phyloP scores from a whole-genome alignment of 1,140 invertebrate species.

The Dreissena rostriformis region DNA sequence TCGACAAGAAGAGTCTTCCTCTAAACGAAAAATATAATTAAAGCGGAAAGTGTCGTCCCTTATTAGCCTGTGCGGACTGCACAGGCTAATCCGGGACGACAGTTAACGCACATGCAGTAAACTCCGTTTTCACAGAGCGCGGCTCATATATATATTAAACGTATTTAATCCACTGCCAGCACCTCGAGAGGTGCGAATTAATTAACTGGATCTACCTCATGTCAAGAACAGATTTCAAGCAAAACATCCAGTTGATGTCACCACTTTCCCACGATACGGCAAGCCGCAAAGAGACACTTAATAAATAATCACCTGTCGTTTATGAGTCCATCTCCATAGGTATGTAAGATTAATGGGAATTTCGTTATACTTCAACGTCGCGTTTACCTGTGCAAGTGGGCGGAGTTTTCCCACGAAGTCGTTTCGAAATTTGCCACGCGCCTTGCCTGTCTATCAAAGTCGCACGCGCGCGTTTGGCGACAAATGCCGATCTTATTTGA shows the following conservation, averaged over 20 bases:
- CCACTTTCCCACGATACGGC: slow-evolving; percentile 52
- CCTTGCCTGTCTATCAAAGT: slow-evolving; percentile 42
- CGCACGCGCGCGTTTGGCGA: slow-evolving; percentile 38
- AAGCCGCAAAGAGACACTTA: slow-evolving; percentile 44
- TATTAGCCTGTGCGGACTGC: no score
- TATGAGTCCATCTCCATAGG: slow-evolving; percentile 35
- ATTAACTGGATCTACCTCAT: background rate
- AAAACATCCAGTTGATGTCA: background rate
- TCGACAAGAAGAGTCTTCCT: no score
- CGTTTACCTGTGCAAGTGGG: slow-evolving; percentile 52
- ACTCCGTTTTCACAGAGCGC: no score
- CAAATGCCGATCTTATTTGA: slow-evolving; percentile 55
- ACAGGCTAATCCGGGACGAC: no score
- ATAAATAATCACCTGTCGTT: slow-evolving; percentile 52
- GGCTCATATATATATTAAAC: no score
- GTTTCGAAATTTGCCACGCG: slow-evolving; percentile 48
- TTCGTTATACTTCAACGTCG: slow-evolving; percentile 31
- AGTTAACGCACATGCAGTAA: no score
- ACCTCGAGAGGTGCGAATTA: no score
- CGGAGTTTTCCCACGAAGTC: slow-evolving; percentile 56
- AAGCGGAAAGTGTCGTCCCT: no score
- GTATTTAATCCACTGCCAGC: no score
- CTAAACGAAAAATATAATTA: no score
- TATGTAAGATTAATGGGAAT: slow-evolving; percentile 52
- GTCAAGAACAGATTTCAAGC: background rate